Base-by-base conservation (phyloP, 2,888 invertebrate genomes). In the Eupithecia tripunctaria region DNA sequence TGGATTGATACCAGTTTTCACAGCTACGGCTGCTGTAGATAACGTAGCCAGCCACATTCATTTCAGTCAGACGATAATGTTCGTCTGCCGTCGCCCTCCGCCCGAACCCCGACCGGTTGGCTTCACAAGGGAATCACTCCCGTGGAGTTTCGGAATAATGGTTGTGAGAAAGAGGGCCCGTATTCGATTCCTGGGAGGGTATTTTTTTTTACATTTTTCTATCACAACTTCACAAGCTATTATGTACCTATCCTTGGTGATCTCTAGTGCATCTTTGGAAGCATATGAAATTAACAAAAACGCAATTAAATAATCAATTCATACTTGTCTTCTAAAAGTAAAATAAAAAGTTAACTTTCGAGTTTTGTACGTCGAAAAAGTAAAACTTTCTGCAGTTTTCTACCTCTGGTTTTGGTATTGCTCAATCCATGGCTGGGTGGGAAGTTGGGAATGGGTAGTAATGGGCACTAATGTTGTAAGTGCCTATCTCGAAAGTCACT, bases 121-220 rank as follows among this genome's bases (percentile, higher is more conserved):
- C 25, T 68, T 47, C 25, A 21, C 29, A 43, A 43, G 68, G 70
- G 65, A 74, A 59, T 59, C 67, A 62, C 36, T 68, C 67, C 67
- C 51, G 41, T 67, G 73, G 67, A 59, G 41, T 47, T 71, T 63
- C 27, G 71, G 66, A 25, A 62, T 60, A 68, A 67, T 64, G 43
- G 38, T n/a, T 29, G 12, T 63, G 41, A 43, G 27, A 63, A 41
- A 59, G 25, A 47, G 51, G 51, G 56, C 66, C 51, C 66, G 67
- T 43, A 43, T 63, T 73, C 56, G 56, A 70, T 56, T 67, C 56
- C 56, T 25, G 27, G 41, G 14, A 63, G 27, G 18, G 6, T 59
- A 59, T 15, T 59, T 8, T 25, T 14, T 27, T 6, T 14, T 7
- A 27, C 15, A 14, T 15, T 27, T 4, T 59, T 59, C 14, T 47